Evolutionary conservation across 2,113 vertebrate genomes (phyloP), one percentile per base, ranked within the genome.

Genomic region (Origma solitaria): DNA sequence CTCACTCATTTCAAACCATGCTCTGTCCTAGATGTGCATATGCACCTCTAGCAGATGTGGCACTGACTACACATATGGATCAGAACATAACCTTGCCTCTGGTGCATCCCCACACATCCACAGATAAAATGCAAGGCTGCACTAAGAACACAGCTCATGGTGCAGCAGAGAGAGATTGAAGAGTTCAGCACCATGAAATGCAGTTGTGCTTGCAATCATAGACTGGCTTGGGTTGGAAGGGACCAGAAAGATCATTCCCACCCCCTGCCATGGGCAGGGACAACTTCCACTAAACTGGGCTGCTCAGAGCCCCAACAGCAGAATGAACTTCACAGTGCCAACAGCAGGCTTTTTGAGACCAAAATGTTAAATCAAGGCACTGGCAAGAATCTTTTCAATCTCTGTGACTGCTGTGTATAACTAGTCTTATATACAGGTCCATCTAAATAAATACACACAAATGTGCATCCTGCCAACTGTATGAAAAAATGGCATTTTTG

Each of bases 31-130:
- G 40, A 42, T 1, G 1, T 20, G 37, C 16, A 31, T 2, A 6
- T 4, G 24, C 37, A 57, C 50, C 30, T 42, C 13, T 25, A 64
- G 21, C 30, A 70, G 45, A 58, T 0, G 0, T 3, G 4, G 47
- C 47, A 57, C 42, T 78, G 56, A 31, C 20, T 49, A 27, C 5
- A 0, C 5, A 44, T 11, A 6, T 65, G 33, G 42, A 86, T 42
- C 25, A 18, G 4, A 61, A 37, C 12, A 33, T 33, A 82, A 54
- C 47, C 44, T 33, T 1, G 61, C 30, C 42, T 70, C 65, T 33
- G 22, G 4, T 30, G 47, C 66, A 15, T 45, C 64, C 50, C 33
- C 54, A 58, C 15, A 16, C 9, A 38, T 9, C 37, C 47, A 30
- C 23, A 77, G 54, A 24, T 4, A 33, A 82, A 66, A 83, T 27